phyloP scores from a whole-genome alignment of 2,888 invertebrate genomes.

The Ormyrus rosae region DNA sequence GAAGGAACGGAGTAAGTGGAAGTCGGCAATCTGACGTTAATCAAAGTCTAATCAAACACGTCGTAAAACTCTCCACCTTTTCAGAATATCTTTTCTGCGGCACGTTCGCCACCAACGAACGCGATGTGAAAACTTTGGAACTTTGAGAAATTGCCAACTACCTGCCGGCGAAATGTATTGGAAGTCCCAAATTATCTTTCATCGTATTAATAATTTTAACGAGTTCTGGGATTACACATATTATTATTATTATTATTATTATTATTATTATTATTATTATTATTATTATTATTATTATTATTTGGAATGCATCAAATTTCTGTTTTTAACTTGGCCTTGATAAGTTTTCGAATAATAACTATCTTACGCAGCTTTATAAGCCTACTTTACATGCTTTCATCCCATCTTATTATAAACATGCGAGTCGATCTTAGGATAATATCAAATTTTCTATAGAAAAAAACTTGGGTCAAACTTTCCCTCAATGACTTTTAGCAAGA shows the following conservation, averaged over 20 bases:
- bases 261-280: too few species aligned
- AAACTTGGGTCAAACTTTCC: constrained; percentile 28
- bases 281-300: too few species aligned
- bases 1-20: constrained; percentile 10
- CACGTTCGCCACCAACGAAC: background rate
- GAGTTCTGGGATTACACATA: too few species aligned
- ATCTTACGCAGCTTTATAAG: too few species aligned
- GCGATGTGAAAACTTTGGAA: constrained; percentile 6
- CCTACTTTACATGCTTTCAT: background rate
- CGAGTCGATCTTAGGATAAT: background rate
- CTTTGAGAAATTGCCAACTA: constrained; percentile 13
- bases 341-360: too few species aligned
- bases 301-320: too few species aligned
- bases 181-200: background rate
- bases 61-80: constrained; percentile 37
- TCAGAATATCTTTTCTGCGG: constrained; percentile 29
- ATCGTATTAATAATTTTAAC: background rate
- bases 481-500: background rate
- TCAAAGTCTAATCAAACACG: constrained; percentile 50
- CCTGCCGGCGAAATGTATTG: constrained; percentile 8
- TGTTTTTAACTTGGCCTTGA: too few species aligned
- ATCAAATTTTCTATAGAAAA: background rate
- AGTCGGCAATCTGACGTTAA: constrained; percentile 28
- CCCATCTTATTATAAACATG: constrained; percentile 7
- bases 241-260: too few species aligned